Percentiles rank a stretch among this genome's conserved stretches.
phyloP scores from a whole-genome alignment of 2,113 vertebrate species.

The Panurus biarmicus region DNA sequence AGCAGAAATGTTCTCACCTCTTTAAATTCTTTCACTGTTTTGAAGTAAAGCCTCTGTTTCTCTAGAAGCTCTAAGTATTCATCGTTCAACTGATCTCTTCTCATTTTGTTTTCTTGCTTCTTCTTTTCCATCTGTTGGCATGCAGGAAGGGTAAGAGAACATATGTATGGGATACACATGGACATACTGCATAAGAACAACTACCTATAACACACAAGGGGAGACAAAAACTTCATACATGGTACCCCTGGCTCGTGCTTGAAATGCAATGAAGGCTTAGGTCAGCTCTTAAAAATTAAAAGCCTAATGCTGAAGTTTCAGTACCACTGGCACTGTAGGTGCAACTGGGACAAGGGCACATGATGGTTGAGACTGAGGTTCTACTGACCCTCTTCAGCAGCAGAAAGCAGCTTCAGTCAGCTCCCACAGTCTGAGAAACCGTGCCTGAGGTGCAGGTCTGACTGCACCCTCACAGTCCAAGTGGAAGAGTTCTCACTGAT shows the following conservation, averaged over 20 bases:
- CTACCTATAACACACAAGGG: neutral
- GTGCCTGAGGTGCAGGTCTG: neutral
- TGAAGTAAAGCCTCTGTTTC: conserved; percentile 95
- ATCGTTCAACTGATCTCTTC: conserved; percentile 93
- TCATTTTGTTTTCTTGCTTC: conserved; percentile 98
- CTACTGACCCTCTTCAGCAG: neutral
- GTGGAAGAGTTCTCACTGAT: neutral
- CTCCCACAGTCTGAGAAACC: neutral
- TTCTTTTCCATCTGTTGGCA: conserved; percentile 91
- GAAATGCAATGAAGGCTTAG: neutral
- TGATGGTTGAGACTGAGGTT: neutral
- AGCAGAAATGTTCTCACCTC: conserved; percentile 76
- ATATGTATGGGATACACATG: neutral
- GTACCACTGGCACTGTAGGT: neutral
- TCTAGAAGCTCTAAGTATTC: conserved; percentile 94
- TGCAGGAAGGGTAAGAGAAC: neutral
- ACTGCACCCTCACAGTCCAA: neutral
- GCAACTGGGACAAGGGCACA: neutral
- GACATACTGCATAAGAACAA: neutral
- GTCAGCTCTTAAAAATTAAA: neutral
- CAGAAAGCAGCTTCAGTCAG: neutral
- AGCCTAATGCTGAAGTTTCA: neutral
- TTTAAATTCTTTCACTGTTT: conserved; percentile 98
- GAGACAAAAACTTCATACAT: neutral
- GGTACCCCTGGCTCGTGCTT: rapidly evolving